Percentiles rank a stretch among this genome's conserved stretches.
phyloP scores from a whole-genome alignment of 2,888 invertebrate genomes.

The Cheilosia pagana region DNA sequence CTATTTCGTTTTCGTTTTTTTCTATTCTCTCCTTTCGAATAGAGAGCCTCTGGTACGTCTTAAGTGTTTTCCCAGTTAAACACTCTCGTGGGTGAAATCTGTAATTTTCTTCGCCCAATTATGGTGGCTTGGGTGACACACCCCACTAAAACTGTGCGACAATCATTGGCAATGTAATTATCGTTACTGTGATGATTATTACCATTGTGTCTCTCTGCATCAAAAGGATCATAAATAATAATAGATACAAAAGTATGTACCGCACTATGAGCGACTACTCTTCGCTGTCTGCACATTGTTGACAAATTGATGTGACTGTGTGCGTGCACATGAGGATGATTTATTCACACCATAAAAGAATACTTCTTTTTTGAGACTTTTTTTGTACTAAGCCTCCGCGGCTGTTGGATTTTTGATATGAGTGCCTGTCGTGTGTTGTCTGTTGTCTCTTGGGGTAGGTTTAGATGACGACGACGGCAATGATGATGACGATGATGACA shows the following conservation, averaged over 20 bases:
- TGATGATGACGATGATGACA: slow-evolving; percentile 9
- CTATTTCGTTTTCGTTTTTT: slow-evolving; percentile 15
- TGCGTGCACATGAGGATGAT: slow-evolving; percentile 66
- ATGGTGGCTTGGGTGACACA: background rate
- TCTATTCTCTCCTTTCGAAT: background rate
- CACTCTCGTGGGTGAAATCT: slow-evolving; percentile 54
- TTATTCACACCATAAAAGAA: slow-evolving; percentile 55
- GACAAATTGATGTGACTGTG: slow-evolving; percentile 66
- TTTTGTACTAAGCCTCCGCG: slow-evolving; percentile 14
- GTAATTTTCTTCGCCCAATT: slow-evolving; percentile 32
- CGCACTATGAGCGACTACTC: slow-evolving; percentile 24
- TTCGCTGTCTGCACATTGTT: slow-evolving; percentile 62
- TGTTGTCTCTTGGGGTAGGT: slow-evolving; percentile 47
- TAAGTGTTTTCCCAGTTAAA: slow-evolving; percentile 64
- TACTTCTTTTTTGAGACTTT: slow-evolving; percentile 22
- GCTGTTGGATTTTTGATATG: slow-evolving; percentile 3
- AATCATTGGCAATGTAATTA: slow-evolving; percentile 51
- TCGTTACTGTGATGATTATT: slow-evolving; percentile 63
- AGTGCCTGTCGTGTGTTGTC: background rate
- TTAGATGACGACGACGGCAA: slow-evolving; percentile 17
- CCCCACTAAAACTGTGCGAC: background rate
- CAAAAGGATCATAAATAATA: slow-evolving; percentile 61
- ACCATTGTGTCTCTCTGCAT: slow-evolving; percentile 42
- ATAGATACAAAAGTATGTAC: slow-evolving; percentile 8
- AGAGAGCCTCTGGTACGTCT: slow-evolving; percentile 23